phyloP scores from a whole-genome alignment of 1,140 invertebrate genomes.

The Caenorhabditis elegans region DNA sequence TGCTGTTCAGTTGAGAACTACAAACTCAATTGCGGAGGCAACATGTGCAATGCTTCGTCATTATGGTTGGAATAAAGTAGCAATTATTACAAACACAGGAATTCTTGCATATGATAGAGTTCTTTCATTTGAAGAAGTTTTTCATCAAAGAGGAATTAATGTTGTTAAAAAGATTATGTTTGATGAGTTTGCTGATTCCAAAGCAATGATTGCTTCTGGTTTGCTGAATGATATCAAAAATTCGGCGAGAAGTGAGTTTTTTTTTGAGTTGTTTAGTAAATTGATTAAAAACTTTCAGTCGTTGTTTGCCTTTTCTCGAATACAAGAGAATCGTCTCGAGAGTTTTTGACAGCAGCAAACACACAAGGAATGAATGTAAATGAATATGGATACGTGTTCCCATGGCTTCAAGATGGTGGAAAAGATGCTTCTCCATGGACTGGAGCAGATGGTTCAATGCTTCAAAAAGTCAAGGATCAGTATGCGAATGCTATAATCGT shows the following conservation, averaged over 20 bases:
- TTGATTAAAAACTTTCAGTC: conserved; percentile 54
- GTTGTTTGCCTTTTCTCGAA: conserved; percentile 63
- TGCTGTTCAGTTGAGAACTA: conserved; percentile 49
- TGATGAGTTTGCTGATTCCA: conserved; percentile 57
- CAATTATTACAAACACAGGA: conserved; percentile 59
- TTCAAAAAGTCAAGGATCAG: conserved; percentile 52
- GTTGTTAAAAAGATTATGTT: conserved; percentile 63
- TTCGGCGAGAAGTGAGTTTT: conserved; percentile 57
- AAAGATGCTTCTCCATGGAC: conserved; percentile 63
- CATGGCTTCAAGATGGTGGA: conserved; percentile 54
- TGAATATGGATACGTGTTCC: conserved; percentile 62
- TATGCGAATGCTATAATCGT: conserved; percentile 61
- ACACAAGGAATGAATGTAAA: conserved; percentile 54
- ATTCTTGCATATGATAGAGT: conserved; percentile 59
- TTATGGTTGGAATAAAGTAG: conserved; percentile 57
- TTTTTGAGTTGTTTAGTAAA: neutral
- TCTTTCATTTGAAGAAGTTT: conserved; percentile 60
- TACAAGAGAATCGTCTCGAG: conserved; percentile 61
- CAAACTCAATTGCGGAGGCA: conserved; percentile 57
- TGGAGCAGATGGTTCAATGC: conserved; percentile 57
- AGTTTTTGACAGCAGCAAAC: conserved; percentile 62
- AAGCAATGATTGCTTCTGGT: conserved; percentile 57
- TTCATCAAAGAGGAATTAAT: conserved; percentile 42
- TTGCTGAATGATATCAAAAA: conserved; percentile 53
- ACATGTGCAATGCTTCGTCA: conserved; percentile 52